A percentile compares a stretch with the other conserved stretches of the same genome.
Conservation (phyloP, 1,140 invertebrate species). For the Papilio helenus region DNA sequence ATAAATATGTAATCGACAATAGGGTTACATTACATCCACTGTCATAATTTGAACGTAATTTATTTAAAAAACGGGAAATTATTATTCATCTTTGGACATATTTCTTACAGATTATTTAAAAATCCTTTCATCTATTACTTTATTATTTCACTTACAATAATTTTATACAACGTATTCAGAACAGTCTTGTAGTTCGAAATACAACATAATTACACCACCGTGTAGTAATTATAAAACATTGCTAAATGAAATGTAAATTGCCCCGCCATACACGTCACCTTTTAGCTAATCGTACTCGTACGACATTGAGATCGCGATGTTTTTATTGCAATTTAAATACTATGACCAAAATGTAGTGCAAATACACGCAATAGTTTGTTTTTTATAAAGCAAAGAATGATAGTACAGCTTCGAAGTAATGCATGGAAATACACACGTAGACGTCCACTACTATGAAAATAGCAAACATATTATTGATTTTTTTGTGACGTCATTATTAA, state of each 20-base stretch:
- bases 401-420: neutral
- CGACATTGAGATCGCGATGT: slow-evolving; percentile 29
- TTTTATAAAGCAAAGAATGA: neutral
- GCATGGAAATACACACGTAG: neutral
- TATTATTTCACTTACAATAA: no score
- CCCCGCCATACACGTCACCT: neutral
- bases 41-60: no score
- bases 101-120: no score
- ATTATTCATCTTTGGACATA: no score
- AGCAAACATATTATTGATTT: neutral
- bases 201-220: neutral
- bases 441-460: neutral
- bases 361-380: neutral
- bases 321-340: slow-evolving; percentile 34
- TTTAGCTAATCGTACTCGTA: slow-evolving; percentile 16
- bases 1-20: no score
- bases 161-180: no score
- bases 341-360: slow-evolving; percentile 30
- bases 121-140: no score
- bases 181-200: neutral
- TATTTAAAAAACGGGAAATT: no score
- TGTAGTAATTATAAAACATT: slow-evolving; percentile 2
- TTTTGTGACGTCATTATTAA: neutral
- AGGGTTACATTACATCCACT: no score
- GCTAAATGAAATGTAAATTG: slow-evolving; percentile 7